These are phyloP conservation scores for Rotaria macrura DNA, from an alignment of 2,888 invertebrate species.

Conservation along the genomic window DNA sequence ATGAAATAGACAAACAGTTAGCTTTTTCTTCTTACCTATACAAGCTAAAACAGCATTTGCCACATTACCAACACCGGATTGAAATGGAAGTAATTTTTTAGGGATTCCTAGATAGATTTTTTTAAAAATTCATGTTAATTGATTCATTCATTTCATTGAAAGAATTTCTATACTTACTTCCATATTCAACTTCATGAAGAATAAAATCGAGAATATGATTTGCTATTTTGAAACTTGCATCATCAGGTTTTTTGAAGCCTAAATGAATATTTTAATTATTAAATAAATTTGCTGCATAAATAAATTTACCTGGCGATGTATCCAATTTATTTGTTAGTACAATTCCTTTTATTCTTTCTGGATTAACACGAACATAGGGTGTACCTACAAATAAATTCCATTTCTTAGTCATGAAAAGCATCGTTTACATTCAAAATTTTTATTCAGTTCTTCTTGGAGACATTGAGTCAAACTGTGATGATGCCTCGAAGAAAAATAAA, in stretches of 20 bases:
- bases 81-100: conserved; percentile 14
- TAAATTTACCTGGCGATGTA: not conserved
- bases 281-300: not conserved
- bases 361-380: not conserved
- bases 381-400: not conserved
- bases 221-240: conserved; percentile 19
- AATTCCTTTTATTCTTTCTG: not conserved
- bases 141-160: too few species aligned
- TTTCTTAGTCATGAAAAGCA: too few species aligned
- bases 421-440: too few species aligned
- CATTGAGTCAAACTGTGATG: too few species aligned
- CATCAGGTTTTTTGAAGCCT: conserved; percentile 7
- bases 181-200: conserved; percentile 7
- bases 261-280: not conserved
- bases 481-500: too few species aligned
- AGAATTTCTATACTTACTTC: not conserved
- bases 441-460: too few species aligned
- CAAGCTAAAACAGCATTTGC: conserved; percentile 19
- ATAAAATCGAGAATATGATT: conserved; percentile 21
- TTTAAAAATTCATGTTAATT: not conserved
- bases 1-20: not conserved
- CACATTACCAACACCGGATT: conserved; percentile 18
- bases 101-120: not conserved
- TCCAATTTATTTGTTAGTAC: not conserved
- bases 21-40: not conserved